These are phyloP conservation scores for Anthopleura xanthogrammica DNA, from an alignment of 92 coral and sea anemone species.

Conservation along the genomic window DNA sequence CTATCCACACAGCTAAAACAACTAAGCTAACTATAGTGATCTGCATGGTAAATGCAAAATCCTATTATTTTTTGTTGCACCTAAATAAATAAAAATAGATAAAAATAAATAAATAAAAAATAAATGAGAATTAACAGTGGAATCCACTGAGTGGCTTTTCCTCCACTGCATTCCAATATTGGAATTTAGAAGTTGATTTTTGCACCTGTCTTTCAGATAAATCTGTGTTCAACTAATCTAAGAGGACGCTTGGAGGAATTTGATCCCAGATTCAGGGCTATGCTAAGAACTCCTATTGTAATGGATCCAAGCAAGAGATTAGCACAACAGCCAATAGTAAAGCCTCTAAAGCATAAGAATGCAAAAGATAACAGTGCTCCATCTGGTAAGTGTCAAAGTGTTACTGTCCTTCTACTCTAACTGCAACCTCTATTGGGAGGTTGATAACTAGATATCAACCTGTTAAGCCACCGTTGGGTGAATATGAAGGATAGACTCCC, in stretches of 20 bases:
- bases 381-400: slow-evolving; percentile 29
- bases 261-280: slow-evolving; percentile 67
- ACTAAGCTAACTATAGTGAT: too few species aligned
- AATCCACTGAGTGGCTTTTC: too few species aligned
- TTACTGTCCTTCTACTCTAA: too few species aligned
- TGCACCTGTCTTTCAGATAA: slow-evolving; percentile 4
- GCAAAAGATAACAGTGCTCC: slow-evolving; percentile 9
- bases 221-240: slow-evolving; percentile 38
- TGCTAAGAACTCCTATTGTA: slow-evolving; percentile 51
- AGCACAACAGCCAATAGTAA: background rate
- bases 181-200: too few species aligned
- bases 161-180: background rate
- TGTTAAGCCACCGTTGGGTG: too few species aligned
- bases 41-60: background rate
- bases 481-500: too few species aligned
- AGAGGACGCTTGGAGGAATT: slow-evolving; percentile 33
- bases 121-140: too few species aligned
- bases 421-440: too few species aligned
- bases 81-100: too few species aligned
- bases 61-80: too few species aligned
- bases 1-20: background rate
- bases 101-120: too few species aligned
- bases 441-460: too few species aligned
- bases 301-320: slow-evolving; percentile 46
- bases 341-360: slow-evolving; percentile 43